Base-by-base conservation (phyloP, 2,888 invertebrate genomes). In the Andrena hattorfiana region DNA sequence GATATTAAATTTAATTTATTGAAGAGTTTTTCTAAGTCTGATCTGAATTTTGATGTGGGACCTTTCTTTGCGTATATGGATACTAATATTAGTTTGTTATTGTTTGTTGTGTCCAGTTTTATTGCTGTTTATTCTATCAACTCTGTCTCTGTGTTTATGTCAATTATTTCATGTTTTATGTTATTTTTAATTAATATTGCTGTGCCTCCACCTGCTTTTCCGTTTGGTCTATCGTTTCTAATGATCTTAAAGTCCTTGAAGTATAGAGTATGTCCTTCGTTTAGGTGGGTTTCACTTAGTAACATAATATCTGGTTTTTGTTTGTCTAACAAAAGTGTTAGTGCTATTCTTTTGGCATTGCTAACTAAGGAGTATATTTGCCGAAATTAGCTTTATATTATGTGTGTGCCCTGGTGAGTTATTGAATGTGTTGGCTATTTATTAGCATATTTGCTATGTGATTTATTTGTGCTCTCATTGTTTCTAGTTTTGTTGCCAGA, bases 41-140 rank as follows among this genome's bases (percentile, higher is more conserved):
- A 48, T 64, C 26, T 64, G 26, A 64, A 64, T 6, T 26, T 64
- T 16, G 48, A 3, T 0, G n/a, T 32, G 20, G 13, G 2, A 0
- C 68, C 23, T 32, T 68, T 68, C 32, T 35, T 51, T 35, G 32
- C 68, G 8, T 68, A 68, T 8, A 68, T 68, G 32, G 54, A 10
- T 5, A 54, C 23, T 48, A 49, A 3, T 28, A 64, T 13, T 26
- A 64, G 48, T 16, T 48, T 64, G 35, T 64, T 64, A 8, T 35
- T 54, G 23, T 60, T 32, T 26, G 13, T 48, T 23, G 48, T 64
- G 48, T 49, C 20, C 20, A 28, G 5, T 2, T 10, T 23, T 28
- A 48, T 26, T 49, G 13, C 42, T 64, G 49, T 64, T 49, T 32
- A 26, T 23, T 64, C 64, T 63, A 64, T 8, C 16, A 64, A 2